A percentile compares a stretch with the other conserved stretches of the same genome.
Conservation (phyloP, 2,113 vertebrate genomes). For the Eptatretus burgeri region DNA sequence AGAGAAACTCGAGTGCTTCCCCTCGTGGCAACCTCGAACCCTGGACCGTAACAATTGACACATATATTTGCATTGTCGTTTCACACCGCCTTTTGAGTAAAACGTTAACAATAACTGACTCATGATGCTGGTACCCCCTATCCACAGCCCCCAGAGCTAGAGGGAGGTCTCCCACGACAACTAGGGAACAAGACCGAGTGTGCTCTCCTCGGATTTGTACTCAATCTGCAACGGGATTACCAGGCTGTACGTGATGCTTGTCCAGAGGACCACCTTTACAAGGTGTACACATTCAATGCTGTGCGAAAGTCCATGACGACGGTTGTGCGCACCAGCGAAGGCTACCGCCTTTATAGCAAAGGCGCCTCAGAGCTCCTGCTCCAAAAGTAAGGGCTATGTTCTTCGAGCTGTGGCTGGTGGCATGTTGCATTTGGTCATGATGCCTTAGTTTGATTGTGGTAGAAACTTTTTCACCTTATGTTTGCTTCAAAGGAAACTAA, state of each 20-base stretch:
- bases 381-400: constrained; percentile 31
- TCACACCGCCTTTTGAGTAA: too few relatives aligned
- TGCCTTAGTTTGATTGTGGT: too few relatives aligned
- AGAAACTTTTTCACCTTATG: too few relatives aligned
- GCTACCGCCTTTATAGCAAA: constrained; percentile 60
- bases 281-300: constrained; percentile 66
- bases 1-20: too few relatives aligned
- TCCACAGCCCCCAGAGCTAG: constrained; percentile 70
- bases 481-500: too few relatives aligned
- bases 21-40: too few relatives aligned
- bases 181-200: constrained; percentile 99
- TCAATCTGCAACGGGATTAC: neutral
- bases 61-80: too few relatives aligned
- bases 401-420: too few relatives aligned
- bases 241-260: constrained; percentile 11
- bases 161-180: constrained; percentile 76
- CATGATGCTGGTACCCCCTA: too few relatives aligned
- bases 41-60: too few relatives aligned
- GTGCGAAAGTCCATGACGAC: constrained; percentile 65
- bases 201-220: constrained; percentile 50
- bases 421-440: too few relatives aligned
- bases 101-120: too few relatives aligned
- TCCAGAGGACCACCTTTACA: constrained; percentile 45
- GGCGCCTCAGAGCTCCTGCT: constrained; percentile 58
- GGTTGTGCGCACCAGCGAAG: constrained; percentile 22